These are phyloP conservation scores for Picus viridis DNA, from an alignment of 2,797 vertebrate genomes.

Conservation along the genomic window DNA sequence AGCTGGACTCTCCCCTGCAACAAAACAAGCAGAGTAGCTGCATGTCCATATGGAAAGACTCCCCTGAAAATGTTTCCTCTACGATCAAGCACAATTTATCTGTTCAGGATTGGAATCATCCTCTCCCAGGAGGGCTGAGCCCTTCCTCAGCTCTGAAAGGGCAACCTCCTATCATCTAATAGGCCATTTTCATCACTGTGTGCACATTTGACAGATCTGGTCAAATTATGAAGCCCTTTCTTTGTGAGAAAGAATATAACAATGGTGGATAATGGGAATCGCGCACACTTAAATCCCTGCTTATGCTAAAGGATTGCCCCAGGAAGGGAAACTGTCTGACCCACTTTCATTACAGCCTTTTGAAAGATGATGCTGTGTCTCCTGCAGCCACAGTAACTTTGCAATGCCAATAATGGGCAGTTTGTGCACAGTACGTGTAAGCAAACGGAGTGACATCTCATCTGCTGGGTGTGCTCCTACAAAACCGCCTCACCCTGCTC, in stretches of 20 bases:
- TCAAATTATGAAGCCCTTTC: slow-evolving; percentile 60
- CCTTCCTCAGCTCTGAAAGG: slow-evolving; percentile 30
- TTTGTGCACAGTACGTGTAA: slow-evolving; percentile 58
- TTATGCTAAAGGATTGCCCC: slow-evolving; percentile 69
- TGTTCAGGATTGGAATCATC: background rate
- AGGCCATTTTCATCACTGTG: slow-evolving; percentile 26
- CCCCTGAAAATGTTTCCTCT: background rate
- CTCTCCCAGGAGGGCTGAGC: slow-evolving; percentile 9
- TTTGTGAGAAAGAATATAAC: slow-evolving; percentile 44
- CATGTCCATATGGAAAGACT: background rate
- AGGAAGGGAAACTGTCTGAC: slow-evolving; percentile 60
- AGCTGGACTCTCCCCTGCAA: background rate
- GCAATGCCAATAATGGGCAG: slow-evolving; percentile 55
- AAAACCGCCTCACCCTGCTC: background rate
- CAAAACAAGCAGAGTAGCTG: background rate
- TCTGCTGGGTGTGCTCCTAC: slow-evolving; percentile 9
- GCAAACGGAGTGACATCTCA: slow-evolving; percentile 67
- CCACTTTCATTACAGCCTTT: slow-evolving; percentile 54
- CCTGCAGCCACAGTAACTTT: slow-evolving; percentile 48
- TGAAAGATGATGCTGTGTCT: slow-evolving; percentile 13
- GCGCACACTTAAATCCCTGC: slow-evolving; percentile 45
- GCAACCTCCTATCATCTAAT: slow-evolving; percentile 53
- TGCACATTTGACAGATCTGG: slow-evolving; percentile 50
- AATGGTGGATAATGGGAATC: slow-evolving; percentile 50
- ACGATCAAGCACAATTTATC: slow-evolving; percentile 10